phyloP scores from a whole-genome alignment of 2,888 invertebrate genomes.

The Drosophila stalkeri region DNA sequence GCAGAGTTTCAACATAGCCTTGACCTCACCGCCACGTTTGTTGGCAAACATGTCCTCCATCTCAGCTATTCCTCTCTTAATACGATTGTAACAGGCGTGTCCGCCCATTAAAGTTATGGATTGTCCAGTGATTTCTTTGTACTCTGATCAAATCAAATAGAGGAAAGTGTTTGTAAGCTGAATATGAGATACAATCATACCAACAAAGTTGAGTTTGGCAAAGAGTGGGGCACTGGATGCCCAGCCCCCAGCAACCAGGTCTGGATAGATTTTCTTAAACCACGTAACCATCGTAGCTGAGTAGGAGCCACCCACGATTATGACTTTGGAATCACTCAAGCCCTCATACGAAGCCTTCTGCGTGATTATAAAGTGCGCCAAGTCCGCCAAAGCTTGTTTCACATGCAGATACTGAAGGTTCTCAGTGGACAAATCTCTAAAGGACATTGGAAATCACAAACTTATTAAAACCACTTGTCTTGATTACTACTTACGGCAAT shows the following conservation, averaged over 20 bases:
- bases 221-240: conserved; percentile 89
- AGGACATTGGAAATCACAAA: neutral
- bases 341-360: conserved; percentile 83
- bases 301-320: conserved; percentile 89
- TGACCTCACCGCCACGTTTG: conserved; percentile 75
- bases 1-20: conserved; percentile 79
- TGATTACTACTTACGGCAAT: conserved; percentile 86
- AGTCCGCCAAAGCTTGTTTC: conserved; percentile 89
- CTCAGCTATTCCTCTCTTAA: conserved; percentile 79
- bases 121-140: conserved; percentile 83
- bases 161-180: neutral
- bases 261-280: conserved; percentile 89
- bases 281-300: conserved; percentile 89
- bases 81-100: conserved; percentile 78
- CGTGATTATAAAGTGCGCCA: conserved; percentile 88
- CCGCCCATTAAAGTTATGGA: conserved; percentile 82
- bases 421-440: conserved; percentile 86
- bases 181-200: conserved; percentile 50
- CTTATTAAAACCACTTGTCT: rapidly evolving
- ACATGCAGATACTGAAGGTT: conserved; percentile 88
- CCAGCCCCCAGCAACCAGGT: conserved; percentile 87
- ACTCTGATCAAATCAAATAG: conserved; percentile 65
- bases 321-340: conserved; percentile 84
- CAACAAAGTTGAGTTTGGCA: conserved; percentile 88
- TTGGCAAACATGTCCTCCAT: conserved; percentile 77